Percentiles rank a stretch among this genome's conserved stretches.
Evolutionary conservation across 2,113 vertebrate species (phyloP).

Genomic region (Sterna hirundo): DNA sequence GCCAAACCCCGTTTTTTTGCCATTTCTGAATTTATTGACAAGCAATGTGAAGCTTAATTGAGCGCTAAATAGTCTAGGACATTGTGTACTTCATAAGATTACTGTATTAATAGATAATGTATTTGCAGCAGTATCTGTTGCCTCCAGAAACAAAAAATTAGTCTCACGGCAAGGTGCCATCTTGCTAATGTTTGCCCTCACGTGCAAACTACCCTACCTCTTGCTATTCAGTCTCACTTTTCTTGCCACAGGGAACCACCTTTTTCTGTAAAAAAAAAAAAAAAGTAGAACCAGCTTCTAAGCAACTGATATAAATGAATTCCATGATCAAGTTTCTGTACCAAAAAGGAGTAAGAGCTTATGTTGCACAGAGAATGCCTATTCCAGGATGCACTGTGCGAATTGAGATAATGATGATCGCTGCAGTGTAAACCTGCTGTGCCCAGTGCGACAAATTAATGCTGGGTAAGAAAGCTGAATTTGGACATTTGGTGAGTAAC

Average conservation of each 20-base stretch:
- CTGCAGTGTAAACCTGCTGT: background rate
- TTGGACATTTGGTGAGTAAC: background rate
- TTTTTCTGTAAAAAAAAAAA: background rate
- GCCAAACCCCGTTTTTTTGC: background rate
- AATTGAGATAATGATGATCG: background rate
- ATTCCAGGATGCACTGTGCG: background rate
- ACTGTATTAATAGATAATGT: background rate
- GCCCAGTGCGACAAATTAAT: background rate
- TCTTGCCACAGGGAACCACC: background rate
- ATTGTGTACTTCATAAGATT: background rate
- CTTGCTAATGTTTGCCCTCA: background rate
- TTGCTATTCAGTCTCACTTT: background rate
- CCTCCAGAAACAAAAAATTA: background rate
- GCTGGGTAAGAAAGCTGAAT: background rate
- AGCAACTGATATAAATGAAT: background rate
- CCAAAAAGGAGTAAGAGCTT: background rate
- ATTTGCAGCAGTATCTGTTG: background rate
- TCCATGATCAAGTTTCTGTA: background rate
- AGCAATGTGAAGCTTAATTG: background rate
- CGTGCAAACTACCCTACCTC: background rate
- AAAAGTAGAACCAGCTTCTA: background rate
- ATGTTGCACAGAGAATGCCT: background rate
- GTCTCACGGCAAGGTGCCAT: background rate
- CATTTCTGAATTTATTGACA: constrained; percentile 2
- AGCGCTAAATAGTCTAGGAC: background rate